These are phyloP conservation scores for Australoheros facetus DNA, from an alignment of 2,797 vertebrate species.

Conservation along the genomic window DNA sequence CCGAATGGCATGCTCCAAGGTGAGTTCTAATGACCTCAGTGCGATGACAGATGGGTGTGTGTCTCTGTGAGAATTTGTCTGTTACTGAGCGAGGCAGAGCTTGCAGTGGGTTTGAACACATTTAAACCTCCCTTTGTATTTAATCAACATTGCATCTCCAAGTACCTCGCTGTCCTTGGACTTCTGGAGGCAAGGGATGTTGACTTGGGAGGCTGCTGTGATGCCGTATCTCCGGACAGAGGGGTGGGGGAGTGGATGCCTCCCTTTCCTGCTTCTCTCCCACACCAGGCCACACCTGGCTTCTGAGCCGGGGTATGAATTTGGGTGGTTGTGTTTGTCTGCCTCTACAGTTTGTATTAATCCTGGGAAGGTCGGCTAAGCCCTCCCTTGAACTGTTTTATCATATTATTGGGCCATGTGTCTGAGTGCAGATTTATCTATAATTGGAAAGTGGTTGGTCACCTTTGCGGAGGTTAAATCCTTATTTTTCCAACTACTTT, in stretches of 20 bases:
- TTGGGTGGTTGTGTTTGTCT: constrained; percentile 12
- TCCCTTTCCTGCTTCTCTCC: constrained; percentile 66
- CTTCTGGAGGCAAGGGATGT: constrained; percentile 39
- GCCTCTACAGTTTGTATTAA: constrained; percentile 17
- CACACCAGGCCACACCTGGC: constrained; percentile 65
- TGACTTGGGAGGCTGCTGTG: constrained; percentile 39
- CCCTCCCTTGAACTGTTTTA: neutral
- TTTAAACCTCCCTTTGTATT: constrained; percentile 39
- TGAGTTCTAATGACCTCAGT: constrained; percentile 64
- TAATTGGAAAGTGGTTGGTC: neutral
- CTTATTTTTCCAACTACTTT: neutral
- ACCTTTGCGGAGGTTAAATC: neutral
- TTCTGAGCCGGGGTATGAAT: constrained; percentile 35
- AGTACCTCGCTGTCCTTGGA: constrained; percentile 61
- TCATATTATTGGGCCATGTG: neutral
- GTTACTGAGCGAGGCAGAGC: constrained; percentile 21
- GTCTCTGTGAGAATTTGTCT: constrained; percentile 24
- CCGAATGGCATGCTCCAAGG: constrained; percentile 64
- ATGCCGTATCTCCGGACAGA: constrained; percentile 54
- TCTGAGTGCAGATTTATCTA: neutral
- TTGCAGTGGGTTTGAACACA: constrained; percentile 31
- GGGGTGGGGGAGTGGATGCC: constrained; percentile 22
- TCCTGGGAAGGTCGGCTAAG: constrained; percentile 5
- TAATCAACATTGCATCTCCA: constrained; percentile 32
- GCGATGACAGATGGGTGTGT: constrained; percentile 57